Percentiles rank a stretch among this genome's conserved stretches.
Evolutionary conservation across 37 sponge, comb jelly and placozoan species (phyloP).

Genomic region (Theonella swinhoei): DNA sequence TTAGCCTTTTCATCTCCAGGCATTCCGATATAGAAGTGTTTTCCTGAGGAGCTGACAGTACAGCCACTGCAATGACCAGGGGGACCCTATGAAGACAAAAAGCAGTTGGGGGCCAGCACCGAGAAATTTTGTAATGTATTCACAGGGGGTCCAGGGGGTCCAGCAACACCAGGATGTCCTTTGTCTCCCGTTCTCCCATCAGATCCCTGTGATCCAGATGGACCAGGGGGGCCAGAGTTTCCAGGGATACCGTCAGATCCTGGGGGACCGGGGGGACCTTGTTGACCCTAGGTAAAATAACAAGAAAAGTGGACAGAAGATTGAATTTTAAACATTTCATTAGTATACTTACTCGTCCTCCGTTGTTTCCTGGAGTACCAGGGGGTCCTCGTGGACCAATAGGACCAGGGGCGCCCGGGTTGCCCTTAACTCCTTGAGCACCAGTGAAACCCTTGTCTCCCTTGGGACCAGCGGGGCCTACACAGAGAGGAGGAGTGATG

Average conservation of each 20-base stretch:
- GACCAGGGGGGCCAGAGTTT: slow-evolving; percentile 54
- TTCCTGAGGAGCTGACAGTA: neutral
- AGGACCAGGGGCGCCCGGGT: slow-evolving; percentile 21
- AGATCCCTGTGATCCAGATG: slow-evolving; percentile 34
- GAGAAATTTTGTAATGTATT: neutral
- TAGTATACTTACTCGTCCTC: slow-evolving; percentile 35
- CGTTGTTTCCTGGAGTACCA: slow-evolving; percentile 55
- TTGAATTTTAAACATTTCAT: neutral
- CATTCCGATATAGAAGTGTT: slow-evolving; percentile 17
- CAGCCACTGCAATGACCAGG: slow-evolving; percentile 64
- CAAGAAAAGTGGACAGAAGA: neutral
- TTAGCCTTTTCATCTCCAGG: neutral
- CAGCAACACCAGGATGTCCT: slow-evolving; percentile 35
- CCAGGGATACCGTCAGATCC: slow-evolving; percentile 32
- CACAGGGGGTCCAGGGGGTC: slow-evolving; percentile 45
- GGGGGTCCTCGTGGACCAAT: slow-evolving; percentile 43
- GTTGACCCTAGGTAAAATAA: slow-evolving; percentile 7
- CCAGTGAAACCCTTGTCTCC: slow-evolving; percentile 59
- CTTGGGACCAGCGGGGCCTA: slow-evolving; percentile 21
- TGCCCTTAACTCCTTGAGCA: slow-evolving; percentile 17
- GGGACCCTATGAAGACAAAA: slow-evolving; percentile 18
- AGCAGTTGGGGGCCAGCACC: neutral
- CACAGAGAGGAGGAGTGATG: neutral
- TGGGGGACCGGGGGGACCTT: slow-evolving; percentile 30
- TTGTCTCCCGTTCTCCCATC: slow-evolving; percentile 43